These are phyloP conservation scores for Seriola quinqueradiata DNA, from an alignment of 2,113 vertebrate species.

Conservation along the genomic window DNA sequence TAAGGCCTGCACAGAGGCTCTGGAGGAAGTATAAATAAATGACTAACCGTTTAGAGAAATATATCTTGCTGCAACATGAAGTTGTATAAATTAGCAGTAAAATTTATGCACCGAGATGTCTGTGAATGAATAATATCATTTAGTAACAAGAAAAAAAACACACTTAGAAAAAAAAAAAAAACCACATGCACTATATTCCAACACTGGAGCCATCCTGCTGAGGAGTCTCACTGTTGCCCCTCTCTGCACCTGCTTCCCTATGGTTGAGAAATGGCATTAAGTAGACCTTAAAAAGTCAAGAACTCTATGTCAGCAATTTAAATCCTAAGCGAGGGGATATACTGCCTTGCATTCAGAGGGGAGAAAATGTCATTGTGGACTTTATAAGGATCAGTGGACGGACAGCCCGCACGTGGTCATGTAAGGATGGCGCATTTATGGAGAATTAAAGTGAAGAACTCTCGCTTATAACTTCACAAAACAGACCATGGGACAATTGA, in stretches of 20 bases:
- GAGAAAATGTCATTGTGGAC: conserved; percentile 47
- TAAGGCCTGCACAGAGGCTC: conserved; percentile 45
- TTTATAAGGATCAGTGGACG: conserved; percentile 49
- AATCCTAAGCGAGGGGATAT: conserved; percentile 40
- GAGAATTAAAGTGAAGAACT: conserved; percentile 52
- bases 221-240: conserved; percentile 1
- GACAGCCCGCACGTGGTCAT: conserved; percentile 26
- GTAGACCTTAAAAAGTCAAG: conserved; percentile 58
- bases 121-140: conserved; percentile 7
- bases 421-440: conserved; percentile 22
- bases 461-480: conserved; percentile 51
- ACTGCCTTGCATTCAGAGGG: conserved; percentile 17
- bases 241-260: conserved; percentile 25
- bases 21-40: conserved; percentile 55
- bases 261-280: conserved; percentile 48
- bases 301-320: conserved; percentile 42
- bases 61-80: conserved; percentile 30
- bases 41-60: conserved; percentile 42
- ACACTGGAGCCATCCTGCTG: background rate
- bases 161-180: background rate
- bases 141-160: conserved; percentile 1
- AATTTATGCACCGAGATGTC: conserved; percentile 4
- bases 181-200: background rate
- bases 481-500: conserved; percentile 40
- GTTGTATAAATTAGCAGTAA: conserved; percentile 29